Base-by-base conservation (phyloP, 2,113 vertebrate species). In the Bos taurus region DNA sequence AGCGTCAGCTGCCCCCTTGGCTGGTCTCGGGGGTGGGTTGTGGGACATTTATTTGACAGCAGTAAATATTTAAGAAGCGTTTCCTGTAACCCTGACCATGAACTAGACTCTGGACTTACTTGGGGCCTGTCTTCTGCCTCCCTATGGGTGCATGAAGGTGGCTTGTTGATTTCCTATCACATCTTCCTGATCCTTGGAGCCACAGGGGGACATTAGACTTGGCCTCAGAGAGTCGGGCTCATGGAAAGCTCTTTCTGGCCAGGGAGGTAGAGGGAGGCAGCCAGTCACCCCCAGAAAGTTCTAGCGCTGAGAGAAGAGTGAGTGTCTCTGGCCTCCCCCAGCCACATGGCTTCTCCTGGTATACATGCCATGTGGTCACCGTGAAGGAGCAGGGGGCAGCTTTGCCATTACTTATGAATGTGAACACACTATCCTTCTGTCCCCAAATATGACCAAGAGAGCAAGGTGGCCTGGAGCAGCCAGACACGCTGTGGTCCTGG, bases 1-100 rank as follows among this genome's bases (percentile, higher is more conserved):
- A 9, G 1, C 0, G 0, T 5, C 33, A 2, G 50, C 21, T 17
- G 15, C n/a, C 19, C n/a, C n/a, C 21, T 0, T 36, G 12, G 28
- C 86, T 19, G 19, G 54, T 25, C 83, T 0, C 0, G 5, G 48
- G 40, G 10, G 4, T 43, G 36, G 71, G 71, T 14, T 43, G 12
- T 40, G 78, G 6, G 23, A 36, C 4, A 0, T 40, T 16, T n/a
- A 3, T 8, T 40, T 3, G 1, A n/a, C 30, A 25, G 33, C n/a
- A 19, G 26, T 6, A 9, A 7, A 8, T 52, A 6, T 23, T 40
- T 36, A 54, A 71, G n/a, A 33, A n/a, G 52, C 0, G 0, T 43
- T 54, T 83, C 12, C 62, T 64, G 1, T 48, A 9, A 57, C 87
- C 25, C n/a, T 36, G 86, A 33, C 48, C 52, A 28, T 28, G 43